Percentiles rank a stretch among this genome's conserved stretches.
These are phyloP conservation scores for Hymenopus coronatus DNA, from an alignment of 2,888 invertebrate species.

Conservation along the genomic window DNA sequence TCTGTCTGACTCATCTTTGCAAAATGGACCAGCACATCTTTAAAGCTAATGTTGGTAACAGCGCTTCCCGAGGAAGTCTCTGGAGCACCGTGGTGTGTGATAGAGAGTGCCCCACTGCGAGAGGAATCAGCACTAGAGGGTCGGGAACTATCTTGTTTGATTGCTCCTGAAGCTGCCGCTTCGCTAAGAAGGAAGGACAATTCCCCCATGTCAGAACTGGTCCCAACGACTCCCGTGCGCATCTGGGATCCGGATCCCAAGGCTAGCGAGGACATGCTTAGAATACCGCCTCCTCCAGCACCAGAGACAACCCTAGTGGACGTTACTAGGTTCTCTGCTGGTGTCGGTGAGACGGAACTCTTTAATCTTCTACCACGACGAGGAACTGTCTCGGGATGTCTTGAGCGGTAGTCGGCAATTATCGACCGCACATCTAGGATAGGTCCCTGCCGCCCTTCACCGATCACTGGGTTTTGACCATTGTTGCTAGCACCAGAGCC, in stretches of 20 bases:
- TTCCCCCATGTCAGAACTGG: slow-evolving; percentile 28
- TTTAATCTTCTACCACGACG: slow-evolving; percentile 49
- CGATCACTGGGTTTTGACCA: slow-evolving; percentile 57
- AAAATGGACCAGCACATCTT: slow-evolving; percentile 71
- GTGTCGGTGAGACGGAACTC: slow-evolving; percentile 29
- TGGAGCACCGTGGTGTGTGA: neutral
- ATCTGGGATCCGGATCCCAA: slow-evolving; percentile 50
- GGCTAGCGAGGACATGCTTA: slow-evolving; percentile 46
- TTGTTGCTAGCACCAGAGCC: slow-evolving; percentile 23
- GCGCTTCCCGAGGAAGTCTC: slow-evolving; percentile 4
- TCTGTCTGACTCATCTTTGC: slow-evolving; percentile 56
- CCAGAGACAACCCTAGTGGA: slow-evolving; percentile 27
- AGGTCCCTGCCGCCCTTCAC: slow-evolving; percentile 69
- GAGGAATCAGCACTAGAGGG: slow-evolving; percentile 55
- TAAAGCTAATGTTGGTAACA: slow-evolving; percentile 33
- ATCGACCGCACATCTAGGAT: slow-evolving; percentile 81
- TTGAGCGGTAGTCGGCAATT: slow-evolving; percentile 74
- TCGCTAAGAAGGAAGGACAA: slow-evolving; percentile 30
- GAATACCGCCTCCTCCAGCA: slow-evolving; percentile 32
- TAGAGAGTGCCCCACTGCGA: slow-evolving; percentile 45
- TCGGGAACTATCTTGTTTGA: slow-evolving; percentile 45
- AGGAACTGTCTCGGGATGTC: slow-evolving; percentile 72
- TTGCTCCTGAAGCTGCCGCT: slow-evolving; percentile 28
- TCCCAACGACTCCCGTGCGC: slow-evolving; percentile 35
- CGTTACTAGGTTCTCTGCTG: slow-evolving; percentile 31